Evolutionary conservation across 2,888 invertebrate genomes (phyloP).

Genomic region (Chydorus sphaericus): DNA sequence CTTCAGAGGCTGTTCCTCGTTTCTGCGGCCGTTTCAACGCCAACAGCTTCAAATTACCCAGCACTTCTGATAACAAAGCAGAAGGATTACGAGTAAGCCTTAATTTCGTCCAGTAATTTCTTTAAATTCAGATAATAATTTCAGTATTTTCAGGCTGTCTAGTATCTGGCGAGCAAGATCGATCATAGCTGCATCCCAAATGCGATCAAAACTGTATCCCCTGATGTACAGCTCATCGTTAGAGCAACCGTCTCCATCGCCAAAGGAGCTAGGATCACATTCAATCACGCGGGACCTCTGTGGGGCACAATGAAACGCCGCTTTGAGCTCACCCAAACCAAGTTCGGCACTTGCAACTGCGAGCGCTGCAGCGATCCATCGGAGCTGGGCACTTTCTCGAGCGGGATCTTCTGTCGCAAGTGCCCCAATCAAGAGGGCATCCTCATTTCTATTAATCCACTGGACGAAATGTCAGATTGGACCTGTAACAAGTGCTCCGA

Average conservation of each 20-base stretch:
- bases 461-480: constrained; percentile 41
- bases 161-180: too few species aligned
- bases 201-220: too few species aligned
- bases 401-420: constrained; percentile 23
- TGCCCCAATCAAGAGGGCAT: constrained; percentile 19
- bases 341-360: constrained; percentile 24
- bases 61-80: too few species aligned
- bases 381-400: constrained; percentile 23
- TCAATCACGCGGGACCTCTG: constrained; percentile 19
- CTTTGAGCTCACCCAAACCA: constrained; percentile 23
- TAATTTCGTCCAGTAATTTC: too few species aligned
- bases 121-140: too few species aligned
- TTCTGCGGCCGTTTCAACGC: too few species aligned
- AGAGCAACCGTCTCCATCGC: constrained; percentile 17
- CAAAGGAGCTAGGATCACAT: constrained; percentile 12
- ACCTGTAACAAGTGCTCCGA: constrained; percentile 52
- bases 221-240: too few species aligned
- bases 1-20: too few species aligned
- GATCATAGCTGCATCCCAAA: too few species aligned
- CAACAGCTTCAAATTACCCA: too few species aligned
- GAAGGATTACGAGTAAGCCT: too few species aligned
- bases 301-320: constrained; percentile 21
- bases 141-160: too few species aligned
- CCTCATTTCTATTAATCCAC: neutral
- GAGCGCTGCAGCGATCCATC: constrained; percentile 23